phyloP scores from a whole-genome alignment of 2,888 invertebrate species.

The Andrena hattorfiana region DNA sequence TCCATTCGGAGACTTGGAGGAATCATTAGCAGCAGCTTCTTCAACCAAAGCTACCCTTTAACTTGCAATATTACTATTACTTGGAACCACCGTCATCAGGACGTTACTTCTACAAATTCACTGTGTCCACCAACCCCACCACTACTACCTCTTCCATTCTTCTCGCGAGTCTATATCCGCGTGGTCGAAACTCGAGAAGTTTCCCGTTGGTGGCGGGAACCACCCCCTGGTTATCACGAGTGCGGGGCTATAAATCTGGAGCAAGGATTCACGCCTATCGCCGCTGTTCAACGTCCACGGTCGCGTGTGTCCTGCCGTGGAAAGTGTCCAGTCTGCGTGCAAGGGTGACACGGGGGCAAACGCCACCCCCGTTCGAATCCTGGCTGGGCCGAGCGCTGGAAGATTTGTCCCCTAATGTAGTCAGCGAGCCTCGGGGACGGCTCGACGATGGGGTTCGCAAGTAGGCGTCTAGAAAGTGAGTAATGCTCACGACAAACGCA shows the following conservation, averaged over 20 bases:
- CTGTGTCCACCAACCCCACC: not conserved
- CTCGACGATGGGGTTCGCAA: constrained; percentile 75
- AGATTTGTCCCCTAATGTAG: constrained; percentile 85
- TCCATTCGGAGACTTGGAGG: too few species aligned
- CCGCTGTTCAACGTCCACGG: constrained; percentile 25
- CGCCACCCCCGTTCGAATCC: constrained; percentile 37
- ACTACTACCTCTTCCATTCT: not conserved
- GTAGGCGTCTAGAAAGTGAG: constrained; percentile 84
- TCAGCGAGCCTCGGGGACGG: constrained; percentile 81
- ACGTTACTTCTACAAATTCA: too few species aligned
- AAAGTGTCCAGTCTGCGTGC: constrained; percentile 55
- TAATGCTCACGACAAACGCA: constrained; percentile 85
- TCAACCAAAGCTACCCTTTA: too few species aligned
- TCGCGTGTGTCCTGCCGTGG: constrained; percentile 37
- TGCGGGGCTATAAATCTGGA: constrained; percentile 48
- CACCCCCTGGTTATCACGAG: constrained; percentile 16
- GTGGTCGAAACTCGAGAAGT: not conserved
- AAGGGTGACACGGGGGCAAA: constrained; percentile 14
- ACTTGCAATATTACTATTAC: too few species aligned
- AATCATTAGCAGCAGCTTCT: too few species aligned
- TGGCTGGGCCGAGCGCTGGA: constrained; percentile 67
- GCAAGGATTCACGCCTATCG: constrained; percentile 64
- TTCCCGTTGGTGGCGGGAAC: constrained; percentile 4
- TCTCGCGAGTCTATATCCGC: not conserved
- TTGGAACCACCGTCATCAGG: too few species aligned